Evolutionary conservation across 2,888 invertebrate genomes (phyloP).

Genomic region (Amiota communis): DNA sequence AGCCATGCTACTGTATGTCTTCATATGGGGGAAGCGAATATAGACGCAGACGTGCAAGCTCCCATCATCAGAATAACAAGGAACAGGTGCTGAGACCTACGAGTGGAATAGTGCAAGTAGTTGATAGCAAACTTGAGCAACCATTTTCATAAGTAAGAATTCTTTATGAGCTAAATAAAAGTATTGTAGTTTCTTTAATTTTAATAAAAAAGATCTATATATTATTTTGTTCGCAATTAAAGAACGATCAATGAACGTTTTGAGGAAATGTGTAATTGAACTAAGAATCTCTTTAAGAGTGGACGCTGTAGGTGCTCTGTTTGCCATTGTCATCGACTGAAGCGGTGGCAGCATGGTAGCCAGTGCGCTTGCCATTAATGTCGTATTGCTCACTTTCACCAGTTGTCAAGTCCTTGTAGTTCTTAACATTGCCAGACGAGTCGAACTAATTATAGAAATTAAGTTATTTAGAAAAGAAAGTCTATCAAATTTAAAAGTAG

Average conservation of each 20-base stretch:
- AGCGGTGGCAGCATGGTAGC: constrained; percentile 76
- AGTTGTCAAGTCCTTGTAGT: constrained; percentile 71
- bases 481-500: neutral
- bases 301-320: constrained; percentile 76
- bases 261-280: neutral
- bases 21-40: constrained; percentile 53
- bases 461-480: neutral
- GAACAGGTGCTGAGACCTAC: constrained; percentile 45
- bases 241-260: too few relatives aligned
- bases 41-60: constrained; percentile 61
- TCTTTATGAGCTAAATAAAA: neutral
- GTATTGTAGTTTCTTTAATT: neutral
- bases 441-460: constrained; percentile 59
- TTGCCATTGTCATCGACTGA: constrained; percentile 79
- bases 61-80: constrained; percentile 31
- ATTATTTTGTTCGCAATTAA: neutral
- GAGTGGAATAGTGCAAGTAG: constrained; percentile 52
- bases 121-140: constrained; percentile 69
- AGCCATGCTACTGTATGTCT: constrained; percentile 70
- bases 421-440: constrained; percentile 68
- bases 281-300: constrained; percentile 58
- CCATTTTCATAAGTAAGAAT: constrained; percentile 56
- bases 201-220: neutral
- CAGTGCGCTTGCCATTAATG: constrained; percentile 75
- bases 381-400: constrained; percentile 73